phyloP scores from a whole-genome alignment of 2,797 vertebrate species.

The Anolis apletophallus region DNA sequence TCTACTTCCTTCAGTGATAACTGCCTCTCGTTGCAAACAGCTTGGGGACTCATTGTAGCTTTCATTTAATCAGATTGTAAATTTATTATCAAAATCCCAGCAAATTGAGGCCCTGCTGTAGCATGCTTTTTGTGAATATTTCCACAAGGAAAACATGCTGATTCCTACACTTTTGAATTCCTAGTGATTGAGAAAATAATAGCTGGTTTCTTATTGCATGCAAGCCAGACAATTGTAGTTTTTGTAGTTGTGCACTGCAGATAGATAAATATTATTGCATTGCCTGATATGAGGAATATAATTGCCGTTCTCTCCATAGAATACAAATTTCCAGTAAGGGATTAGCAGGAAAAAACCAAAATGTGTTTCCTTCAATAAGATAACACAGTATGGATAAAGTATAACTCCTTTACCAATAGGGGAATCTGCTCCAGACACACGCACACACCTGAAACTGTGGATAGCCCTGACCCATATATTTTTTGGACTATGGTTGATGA shows the following conservation, averaged over 20 bases:
- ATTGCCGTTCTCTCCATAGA: neutral
- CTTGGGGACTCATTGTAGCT: neutral
- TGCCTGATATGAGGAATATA: neutral
- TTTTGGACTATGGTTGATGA: too few relatives aligned
- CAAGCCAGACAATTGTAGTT: neutral
- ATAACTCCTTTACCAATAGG: too few relatives aligned
- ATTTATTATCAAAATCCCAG: neutral
- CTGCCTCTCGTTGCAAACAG: neutral
- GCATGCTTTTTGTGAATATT: neutral
- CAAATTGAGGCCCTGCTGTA: neutral
- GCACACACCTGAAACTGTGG: too few relatives aligned
- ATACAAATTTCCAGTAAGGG: neutral
- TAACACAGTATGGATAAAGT: too few relatives aligned
- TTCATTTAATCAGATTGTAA: neutral
- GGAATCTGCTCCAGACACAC: too few relatives aligned
- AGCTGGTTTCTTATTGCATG: neutral
- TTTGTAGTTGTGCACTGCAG: neutral
- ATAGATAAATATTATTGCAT: neutral
- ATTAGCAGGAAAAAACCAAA: neutral
- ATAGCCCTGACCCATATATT: too few relatives aligned
- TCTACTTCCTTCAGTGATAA: neutral
- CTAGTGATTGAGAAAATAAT: neutral
- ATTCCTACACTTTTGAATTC: neutral
- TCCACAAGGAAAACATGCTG: neutral
- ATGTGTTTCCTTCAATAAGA: neutral